phyloP scores from a whole-genome alignment of 1,140 invertebrate genomes.

The Lysiphlebus fabarum region DNA sequence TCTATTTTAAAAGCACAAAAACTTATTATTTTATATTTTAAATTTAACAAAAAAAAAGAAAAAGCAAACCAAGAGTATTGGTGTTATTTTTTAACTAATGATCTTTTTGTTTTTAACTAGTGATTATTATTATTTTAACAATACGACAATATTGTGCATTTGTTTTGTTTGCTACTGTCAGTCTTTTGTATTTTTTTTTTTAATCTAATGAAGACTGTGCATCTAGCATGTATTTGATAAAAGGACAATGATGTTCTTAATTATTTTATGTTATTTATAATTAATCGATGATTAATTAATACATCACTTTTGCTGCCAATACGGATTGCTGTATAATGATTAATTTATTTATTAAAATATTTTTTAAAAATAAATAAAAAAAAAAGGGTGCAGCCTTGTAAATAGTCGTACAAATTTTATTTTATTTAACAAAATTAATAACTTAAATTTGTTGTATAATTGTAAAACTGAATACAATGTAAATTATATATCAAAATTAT shows the following conservation, averaged over 20 bases:
- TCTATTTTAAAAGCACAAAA: not conserved
- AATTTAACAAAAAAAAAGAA: not conserved
- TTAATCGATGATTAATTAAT: too few species aligned
- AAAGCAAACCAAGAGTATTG: not conserved
- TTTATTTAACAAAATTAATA: too few species aligned
- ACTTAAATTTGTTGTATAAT: too few species aligned
- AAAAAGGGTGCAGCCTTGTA: conserved; percentile 7
- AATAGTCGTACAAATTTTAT: not conserved
- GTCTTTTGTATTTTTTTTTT: not conserved
- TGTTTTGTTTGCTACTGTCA: conserved; percentile 1
- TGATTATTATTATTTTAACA: too few species aligned
- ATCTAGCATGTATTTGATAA: not conserved
- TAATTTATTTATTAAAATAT: not conserved
- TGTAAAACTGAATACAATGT: too few species aligned
- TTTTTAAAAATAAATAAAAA: not conserved
- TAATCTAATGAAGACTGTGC: conserved; percentile 6
- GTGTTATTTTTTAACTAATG: not conserved
- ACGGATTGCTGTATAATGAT: not conserved
- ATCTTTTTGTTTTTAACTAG: not conserved
- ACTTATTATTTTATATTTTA: not conserved
- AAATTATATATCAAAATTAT: too few species aligned
- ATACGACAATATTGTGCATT: too few species aligned
- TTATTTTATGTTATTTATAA: too few species aligned
- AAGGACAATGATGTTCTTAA: too few species aligned
- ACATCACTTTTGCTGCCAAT: not conserved